These are phyloP conservation scores for Drosophila navojoa DNA, from an alignment of 1,140 invertebrate species.

Conservation along the genomic window DNA sequence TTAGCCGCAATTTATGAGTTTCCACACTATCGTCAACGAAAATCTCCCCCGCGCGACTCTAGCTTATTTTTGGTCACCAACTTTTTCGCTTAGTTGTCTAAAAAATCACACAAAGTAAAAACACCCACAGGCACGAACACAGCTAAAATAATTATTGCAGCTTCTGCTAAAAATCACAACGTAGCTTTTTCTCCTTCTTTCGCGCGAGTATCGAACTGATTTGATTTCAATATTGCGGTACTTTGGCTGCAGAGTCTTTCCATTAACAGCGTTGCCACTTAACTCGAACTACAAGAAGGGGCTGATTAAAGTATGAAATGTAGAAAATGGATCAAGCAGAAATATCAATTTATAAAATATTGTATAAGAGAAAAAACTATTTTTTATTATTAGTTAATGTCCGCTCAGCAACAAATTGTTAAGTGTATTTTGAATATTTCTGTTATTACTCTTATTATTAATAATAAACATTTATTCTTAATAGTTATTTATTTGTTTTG, in stretches of 20 bases:
- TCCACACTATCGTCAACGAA: constrained; percentile 55
- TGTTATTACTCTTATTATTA: too few relatives aligned
- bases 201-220: neutral
- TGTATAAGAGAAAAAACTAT: too few relatives aligned
- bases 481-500: too few relatives aligned
- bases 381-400: neutral
- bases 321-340: neutral
- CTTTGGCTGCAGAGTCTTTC: neutral
- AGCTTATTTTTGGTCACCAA: constrained; percentile 48
- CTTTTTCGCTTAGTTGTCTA: constrained; percentile 50
- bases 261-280: constrained; percentile 8
- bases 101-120: constrained; percentile 46
- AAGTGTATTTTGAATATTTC: neutral
- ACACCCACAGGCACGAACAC: constrained; percentile 31
- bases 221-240: constrained; percentile 13
- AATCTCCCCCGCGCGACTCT: constrained; percentile 53
- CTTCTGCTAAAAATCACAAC: neutral
- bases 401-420: neutral
- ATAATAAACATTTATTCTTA: too few relatives aligned
- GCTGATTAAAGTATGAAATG: neutral
- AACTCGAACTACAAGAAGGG: neutral
- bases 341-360: neutral
- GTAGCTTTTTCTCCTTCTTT: neutral
- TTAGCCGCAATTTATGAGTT: constrained; percentile 73
- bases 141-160: constrained; percentile 23